Percentiles rank a stretch among this genome's conserved stretches.
These are phyloP conservation scores for Phalera bucephala DNA, from an alignment of 2,888 invertebrate genomes.

Conservation along the genomic window DNA sequence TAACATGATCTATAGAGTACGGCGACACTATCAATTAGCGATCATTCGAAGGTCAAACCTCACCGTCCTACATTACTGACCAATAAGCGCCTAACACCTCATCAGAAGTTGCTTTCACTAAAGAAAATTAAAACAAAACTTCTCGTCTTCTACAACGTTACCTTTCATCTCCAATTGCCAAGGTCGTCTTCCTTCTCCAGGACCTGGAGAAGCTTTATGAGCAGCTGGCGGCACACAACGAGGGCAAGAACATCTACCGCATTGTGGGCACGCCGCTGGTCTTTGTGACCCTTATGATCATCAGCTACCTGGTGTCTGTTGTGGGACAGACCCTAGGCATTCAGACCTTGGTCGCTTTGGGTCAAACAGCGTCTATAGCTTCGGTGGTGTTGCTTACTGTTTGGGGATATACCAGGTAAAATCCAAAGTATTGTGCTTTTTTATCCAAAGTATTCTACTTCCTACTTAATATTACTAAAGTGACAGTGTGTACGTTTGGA, in stretches of 20 bases:
- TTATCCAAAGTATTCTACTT: no score
- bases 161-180: not conserved
- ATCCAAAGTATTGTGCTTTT: not conserved
- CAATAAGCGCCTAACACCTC: no score
- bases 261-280: constrained; percentile 97
- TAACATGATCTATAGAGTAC: no score
- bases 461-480: no score
- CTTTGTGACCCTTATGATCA: constrained; percentile 90
- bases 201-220: constrained; percentile 92
- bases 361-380: constrained; percentile 88
- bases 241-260: constrained; percentile 98
- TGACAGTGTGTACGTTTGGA: no score
- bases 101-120: no score
- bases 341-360: constrained; percentile 89
- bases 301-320: constrained; percentile 92
- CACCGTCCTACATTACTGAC: no score
- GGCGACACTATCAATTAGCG: no score
- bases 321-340: constrained; percentile 90
- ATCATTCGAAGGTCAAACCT: no score
- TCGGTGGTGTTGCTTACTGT: constrained; percentile 88
- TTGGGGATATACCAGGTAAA: constrained; percentile 94
- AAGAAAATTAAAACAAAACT: no score
- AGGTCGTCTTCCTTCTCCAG: constrained; percentile 56
- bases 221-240: constrained; percentile 95
- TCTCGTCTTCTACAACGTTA: no score